Conservation (phyloP, 2,888 invertebrate genomes). For the Bellardia bayeri region DNA sequence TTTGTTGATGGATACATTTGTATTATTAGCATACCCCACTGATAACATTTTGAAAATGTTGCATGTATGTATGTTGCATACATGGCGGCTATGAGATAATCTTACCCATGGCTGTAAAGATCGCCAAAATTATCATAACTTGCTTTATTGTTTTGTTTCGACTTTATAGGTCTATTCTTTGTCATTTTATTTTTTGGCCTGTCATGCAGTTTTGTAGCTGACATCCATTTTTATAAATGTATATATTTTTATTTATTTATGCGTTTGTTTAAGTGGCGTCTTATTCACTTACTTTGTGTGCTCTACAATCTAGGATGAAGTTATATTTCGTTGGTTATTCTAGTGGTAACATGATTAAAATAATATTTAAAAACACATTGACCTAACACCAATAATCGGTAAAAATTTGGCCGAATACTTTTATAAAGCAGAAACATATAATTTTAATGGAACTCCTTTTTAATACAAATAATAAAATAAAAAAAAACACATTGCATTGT, state of each 20-base stretch:
- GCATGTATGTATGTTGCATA: background rate
- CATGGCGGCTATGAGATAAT: background rate
- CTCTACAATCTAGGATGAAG: background rate
- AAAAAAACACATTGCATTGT: too few relatives aligned
- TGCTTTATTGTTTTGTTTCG: slow-evolving; percentile 10
- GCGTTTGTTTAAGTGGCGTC: slow-evolving; percentile 14
- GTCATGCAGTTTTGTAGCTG: slow-evolving; percentile 28
- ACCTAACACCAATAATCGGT: too few relatives aligned
- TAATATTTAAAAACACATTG: too few relatives aligned
- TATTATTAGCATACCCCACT: background rate
- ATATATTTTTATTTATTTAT: background rate
- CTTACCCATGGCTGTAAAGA: background rate
- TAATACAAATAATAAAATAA: too few relatives aligned
- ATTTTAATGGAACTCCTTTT: too few relatives aligned
- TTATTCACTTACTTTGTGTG: slow-evolving; percentile 9
- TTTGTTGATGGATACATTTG: background rate
- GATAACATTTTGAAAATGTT: too few relatives aligned
- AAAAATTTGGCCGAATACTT: too few relatives aligned
- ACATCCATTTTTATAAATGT: background rate
- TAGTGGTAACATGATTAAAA: background rate
- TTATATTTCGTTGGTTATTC: background rate
- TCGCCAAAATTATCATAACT: slow-evolving; percentile 30
- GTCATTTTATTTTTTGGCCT: background rate
- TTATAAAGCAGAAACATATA: too few relatives aligned
- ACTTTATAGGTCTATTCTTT: slow-evolving; percentile 11